Conservation (phyloP, 2,113 vertebrate species). For the Litocranius walleri region DNA sequence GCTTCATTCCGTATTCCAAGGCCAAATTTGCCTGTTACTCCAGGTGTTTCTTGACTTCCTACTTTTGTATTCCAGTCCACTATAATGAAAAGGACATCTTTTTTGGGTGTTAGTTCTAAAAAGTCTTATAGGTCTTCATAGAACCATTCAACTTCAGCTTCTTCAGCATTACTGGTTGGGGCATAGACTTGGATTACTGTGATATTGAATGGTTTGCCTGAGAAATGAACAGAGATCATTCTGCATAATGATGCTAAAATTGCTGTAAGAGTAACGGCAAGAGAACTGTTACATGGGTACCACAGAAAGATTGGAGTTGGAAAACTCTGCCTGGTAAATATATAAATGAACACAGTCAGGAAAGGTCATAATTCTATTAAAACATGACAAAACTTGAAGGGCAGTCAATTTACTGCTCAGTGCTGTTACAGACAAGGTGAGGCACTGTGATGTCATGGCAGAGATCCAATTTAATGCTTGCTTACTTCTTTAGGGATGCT, state of each 20-base stretch:
- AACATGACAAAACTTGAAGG: background rate
- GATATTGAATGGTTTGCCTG: too few relatives aligned
- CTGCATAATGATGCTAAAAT: rapidly evolving
- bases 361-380: rapidly evolving
- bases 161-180: too few relatives aligned
- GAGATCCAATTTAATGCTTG: background rate
- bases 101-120: too few relatives aligned
- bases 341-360: background rate
- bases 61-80: too few relatives aligned
- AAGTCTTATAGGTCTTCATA: too few relatives aligned
- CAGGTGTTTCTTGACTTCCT: too few relatives aligned
- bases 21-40: too few relatives aligned
- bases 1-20: too few relatives aligned
- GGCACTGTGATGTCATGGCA: rapidly evolving
- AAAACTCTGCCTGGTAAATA: background rate
- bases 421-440: rapidly evolving
- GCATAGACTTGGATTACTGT: too few relatives aligned
- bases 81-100: too few relatives aligned
- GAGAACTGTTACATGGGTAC: background rate
- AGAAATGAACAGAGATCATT: too few relatives aligned
- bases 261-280: background rate
- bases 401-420: rapidly evolving
- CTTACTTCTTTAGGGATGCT: background rate
- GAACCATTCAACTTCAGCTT: too few relatives aligned
- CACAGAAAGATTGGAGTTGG: background rate